Evolutionary conservation across 2,113 vertebrate species (phyloP).

Genomic region (Candoia aspera): DNA sequence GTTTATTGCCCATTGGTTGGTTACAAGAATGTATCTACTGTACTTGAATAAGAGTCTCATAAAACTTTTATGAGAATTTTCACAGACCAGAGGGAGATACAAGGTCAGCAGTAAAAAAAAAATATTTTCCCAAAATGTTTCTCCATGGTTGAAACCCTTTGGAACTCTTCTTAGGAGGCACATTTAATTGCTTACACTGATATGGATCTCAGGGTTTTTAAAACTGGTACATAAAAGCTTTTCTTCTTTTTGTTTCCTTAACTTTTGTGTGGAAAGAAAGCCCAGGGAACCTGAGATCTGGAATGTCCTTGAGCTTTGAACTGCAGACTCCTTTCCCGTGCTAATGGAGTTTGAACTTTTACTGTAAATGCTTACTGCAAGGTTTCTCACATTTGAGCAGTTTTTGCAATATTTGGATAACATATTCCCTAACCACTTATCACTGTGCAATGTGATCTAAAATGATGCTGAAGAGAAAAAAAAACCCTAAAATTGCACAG

Average conservation of each 20-base stretch:
- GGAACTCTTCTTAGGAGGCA: not conserved
- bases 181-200: conserved; percentile 5
- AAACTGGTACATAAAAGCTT: conserved; percentile 7
- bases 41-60: conserved; percentile 21
- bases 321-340: not conserved
- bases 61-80: conserved; percentile 21
- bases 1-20: not conserved
- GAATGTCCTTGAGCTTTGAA: conserved; percentile 22
- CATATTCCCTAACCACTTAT: not conserved
- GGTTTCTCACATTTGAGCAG: not conserved
- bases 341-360: not conserved
- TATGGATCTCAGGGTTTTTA: not conserved
- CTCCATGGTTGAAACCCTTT: not conserved
- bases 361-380: not conserved
- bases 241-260: conserved; percentile 19
- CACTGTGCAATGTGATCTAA: not conserved
- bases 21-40: not conserved
- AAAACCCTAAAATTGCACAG: not conserved
- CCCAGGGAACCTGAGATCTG: not conserved
- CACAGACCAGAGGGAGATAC: not conserved
- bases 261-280: conserved; percentile 10
- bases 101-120: conserved; percentile 6
- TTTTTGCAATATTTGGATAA: not conserved
- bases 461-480: not conserved
- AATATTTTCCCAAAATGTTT: not conserved